Evolutionary conservation across 2,113 vertebrate species (phyloP), one percentile per base, ranked within the genome.

Genomic region (Scatophagus argus): DNA sequence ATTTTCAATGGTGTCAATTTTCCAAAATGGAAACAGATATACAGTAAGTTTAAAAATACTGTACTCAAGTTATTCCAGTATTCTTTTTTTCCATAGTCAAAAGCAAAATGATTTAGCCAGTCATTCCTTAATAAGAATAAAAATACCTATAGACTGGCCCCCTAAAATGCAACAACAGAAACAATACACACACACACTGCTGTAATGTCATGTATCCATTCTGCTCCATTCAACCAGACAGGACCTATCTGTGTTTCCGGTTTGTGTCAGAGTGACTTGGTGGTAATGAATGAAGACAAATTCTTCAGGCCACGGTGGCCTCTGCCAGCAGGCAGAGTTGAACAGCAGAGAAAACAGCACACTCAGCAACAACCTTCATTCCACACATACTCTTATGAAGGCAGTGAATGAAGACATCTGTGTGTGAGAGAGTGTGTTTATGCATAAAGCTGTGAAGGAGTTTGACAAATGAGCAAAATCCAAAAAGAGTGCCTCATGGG

Each of bases 251-350:
- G 21, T 74, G 36, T 62, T 39, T 69, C 60, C 59, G 74, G 32
- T 85, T 68, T 32, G 36, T 81, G 82, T 81, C 73, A 62, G 12
- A 59, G 59, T 64, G 73, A 78, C 75, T 63, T 10, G 51, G 61
- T 79, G 61, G 63, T 72, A 54, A 47, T 44, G 43, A 88, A 87
- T 74, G 79, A 87, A 91, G 85, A 90, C 77, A 74, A 67, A 89
- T 88, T 84, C 56, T 83, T 82, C 79, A 85, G 73, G 68, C 83
- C 23, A 66, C 71, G 51, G 61, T 60, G 76, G 62, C 63, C 58
- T 47, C 52, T 59, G 78, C n/a, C 56, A 47, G 55, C 55, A 58
- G 25, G 34, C 49, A 25, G 56, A 47, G 67, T 52, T 39, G 75
- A 27, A 86, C 39, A 54, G 72, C 7, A 0, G 70, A 32, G 65